These are phyloP conservation scores for Beris morrisii DNA, from an alignment of 2,888 invertebrate species.

Conservation along the genomic window DNA sequence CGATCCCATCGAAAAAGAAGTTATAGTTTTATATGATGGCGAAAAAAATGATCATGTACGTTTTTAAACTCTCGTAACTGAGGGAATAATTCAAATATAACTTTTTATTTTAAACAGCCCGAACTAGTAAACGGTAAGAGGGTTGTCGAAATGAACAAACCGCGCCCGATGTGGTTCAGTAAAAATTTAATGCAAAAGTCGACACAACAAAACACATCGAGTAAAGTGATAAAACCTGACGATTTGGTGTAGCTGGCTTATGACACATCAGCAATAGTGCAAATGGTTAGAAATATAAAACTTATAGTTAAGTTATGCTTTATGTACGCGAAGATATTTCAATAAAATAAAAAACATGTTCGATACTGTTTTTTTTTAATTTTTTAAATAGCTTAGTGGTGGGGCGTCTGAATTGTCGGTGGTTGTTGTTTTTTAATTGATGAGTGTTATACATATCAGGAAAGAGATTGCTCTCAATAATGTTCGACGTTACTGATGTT, in stretches of 20 bases:
- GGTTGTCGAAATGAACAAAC: conserved; percentile 82
- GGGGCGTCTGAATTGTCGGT: no score
- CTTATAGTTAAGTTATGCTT: background rate
- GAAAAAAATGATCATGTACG: conserved; percentile 65
- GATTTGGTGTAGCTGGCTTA: conserved; percentile 58
- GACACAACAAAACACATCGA: conserved; percentile 69
- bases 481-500: no score
- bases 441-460: no score
- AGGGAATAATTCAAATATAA: background rate
- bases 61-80: background rate
- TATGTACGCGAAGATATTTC: background rate
- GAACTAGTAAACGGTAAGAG: conserved; percentile 71
- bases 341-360: no score
- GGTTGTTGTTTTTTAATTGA: no score
- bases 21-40: conserved; percentile 82
- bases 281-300: conserved; percentile 2
- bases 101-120: conserved; percentile 41
- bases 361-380: no score
- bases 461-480: no score
- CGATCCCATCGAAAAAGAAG: conserved; percentile 79
- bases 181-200: conserved; percentile 79
- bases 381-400: no score
- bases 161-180: conserved; percentile 86
- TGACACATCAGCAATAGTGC: background rate
- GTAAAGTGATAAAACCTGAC: conserved; percentile 74